Percentiles rank a stretch among this genome's conserved stretches.
phyloP scores from a whole-genome alignment of 2,888 invertebrate species.

The Eupithecia subumbrata region DNA sequence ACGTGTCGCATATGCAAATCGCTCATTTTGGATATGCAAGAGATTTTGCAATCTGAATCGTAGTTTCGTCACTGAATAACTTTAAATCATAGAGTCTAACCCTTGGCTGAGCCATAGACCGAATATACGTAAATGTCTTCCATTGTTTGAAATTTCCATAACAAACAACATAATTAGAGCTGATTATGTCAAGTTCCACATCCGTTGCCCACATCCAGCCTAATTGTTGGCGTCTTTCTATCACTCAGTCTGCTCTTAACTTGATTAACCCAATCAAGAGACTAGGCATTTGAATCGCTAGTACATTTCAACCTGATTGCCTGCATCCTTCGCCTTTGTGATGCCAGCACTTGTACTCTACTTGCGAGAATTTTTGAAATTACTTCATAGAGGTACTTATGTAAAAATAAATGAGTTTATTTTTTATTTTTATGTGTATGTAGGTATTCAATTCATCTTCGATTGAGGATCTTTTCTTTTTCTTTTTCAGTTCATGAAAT shows the following conservation, averaged over 20 bases:
- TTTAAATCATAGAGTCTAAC: neutral
- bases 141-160: neutral
- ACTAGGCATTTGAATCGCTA: constrained; percentile 47
- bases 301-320: constrained; percentile 45
- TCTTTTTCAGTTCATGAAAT: too few relatives aligned
- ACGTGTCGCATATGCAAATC: constrained; percentile 27
- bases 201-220: constrained; percentile 58
- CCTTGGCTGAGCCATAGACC: neutral
- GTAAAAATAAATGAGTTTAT: too few relatives aligned
- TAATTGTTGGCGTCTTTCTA: constrained; percentile 58
- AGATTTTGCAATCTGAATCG: neutral
- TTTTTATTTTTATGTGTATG: too few relatives aligned
- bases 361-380: constrained; percentile 4
- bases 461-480: too few relatives aligned
- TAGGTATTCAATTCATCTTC: too few relatives aligned
- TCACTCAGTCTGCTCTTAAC: constrained; percentile 58
- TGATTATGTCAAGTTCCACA: constrained; percentile 43
- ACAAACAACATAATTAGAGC: constrained; percentile 38
- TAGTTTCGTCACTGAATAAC: neutral
- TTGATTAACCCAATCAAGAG: constrained; percentile 55
- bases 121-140: neutral
- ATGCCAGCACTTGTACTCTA: constrained; percentile 11
- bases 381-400: neutral
- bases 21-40: constrained; percentile 3
- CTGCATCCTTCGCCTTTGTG: constrained; percentile 41